Base-by-base conservation (phyloP, 2,113 vertebrate genomes). In the Cariama cristata region DNA sequence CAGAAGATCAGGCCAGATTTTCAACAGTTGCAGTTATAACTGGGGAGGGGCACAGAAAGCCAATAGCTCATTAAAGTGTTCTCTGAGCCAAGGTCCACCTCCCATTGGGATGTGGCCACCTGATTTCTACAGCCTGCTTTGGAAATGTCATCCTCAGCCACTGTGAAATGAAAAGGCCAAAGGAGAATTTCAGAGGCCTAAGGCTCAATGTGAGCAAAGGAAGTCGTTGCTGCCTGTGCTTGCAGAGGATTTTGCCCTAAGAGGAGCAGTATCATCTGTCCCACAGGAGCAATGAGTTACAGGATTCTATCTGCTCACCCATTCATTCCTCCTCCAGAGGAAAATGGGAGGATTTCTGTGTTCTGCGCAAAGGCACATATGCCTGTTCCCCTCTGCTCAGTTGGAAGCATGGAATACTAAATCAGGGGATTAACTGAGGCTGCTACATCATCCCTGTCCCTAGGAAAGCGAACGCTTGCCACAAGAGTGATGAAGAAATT, bases 141-240 rank as follows among this genome's bases (percentile, higher is more conserved):
- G 69, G 81, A 96, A 96, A 93, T 66, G 81, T 56, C 93, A 94
- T 72, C 90, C 77, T 86, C 81, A 88, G 64, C 53, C 93, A 85
- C 76, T 73, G 81, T 42, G 87, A 93, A 95, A 87, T 82, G 53
- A 56, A 94, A 94, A 96, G 90, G 90, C 81, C 92, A 88, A 82
- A 42, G 74, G 81, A 88, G 87, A 75, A 60, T 45, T 60, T 44
- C 66, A 49, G 58, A 53, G 64, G 84, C 64, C 80, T 4, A 4
- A 32, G 75, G 90, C 82, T 95, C 52, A 20, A 14, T 7, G 8
- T 1, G 52, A 71, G 68, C 91, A 71, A 19, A 45, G 56, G 80
- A 60, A 87, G 11, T 26, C 24, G 72, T 32, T 71, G 45, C 79
- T 84, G 64, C 32, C 47, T 27, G 20, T 22, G 52, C 71, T 89